Percentiles rank a stretch among this genome's conserved stretches.
Conservation (phyloP, 2,888 invertebrate genomes). For the Athripsodes cinereus region DNA sequence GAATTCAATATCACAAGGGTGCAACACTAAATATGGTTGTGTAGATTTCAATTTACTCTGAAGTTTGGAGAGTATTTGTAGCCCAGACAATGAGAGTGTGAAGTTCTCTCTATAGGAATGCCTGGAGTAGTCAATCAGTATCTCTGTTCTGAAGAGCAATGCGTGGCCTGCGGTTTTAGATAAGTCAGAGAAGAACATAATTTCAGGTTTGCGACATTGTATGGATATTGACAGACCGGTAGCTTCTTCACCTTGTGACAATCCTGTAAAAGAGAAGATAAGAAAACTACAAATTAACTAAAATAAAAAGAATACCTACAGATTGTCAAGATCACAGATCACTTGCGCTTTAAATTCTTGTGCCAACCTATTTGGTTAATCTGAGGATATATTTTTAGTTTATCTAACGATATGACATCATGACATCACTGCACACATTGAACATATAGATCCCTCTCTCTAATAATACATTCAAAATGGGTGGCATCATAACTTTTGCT, state of each 20-base stretch:
- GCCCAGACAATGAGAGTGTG: slow-evolving; percentile 54
- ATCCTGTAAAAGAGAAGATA: neutral
- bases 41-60: slow-evolving; percentile 49
- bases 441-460: no score
- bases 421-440: no score
- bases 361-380: no score
- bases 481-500: no score
- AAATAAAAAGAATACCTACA: no score
- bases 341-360: no score
- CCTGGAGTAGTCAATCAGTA: slow-evolving; percentile 63
- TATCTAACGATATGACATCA: no score
- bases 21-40: slow-evolving; percentile 55
- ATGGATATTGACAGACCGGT: slow-evolving; percentile 63
- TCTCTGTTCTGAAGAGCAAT: slow-evolving; percentile 61
- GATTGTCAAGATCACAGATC: no score
- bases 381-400: no score
- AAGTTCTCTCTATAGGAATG: slow-evolving; percentile 60
- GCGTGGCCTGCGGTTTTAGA: slow-evolving; percentile 57
- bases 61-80: slow-evolving; percentile 57
- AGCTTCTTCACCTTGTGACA: slow-evolving; percentile 35
- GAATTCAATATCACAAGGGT: slow-evolving; percentile 66
- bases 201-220: slow-evolving; percentile 69
- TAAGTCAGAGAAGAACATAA: slow-evolving; percentile 66
- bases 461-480: no score
- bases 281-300: neutral